Conservation (phyloP, 1,140 invertebrate genomes). For the Pseudachorutes palmiensis region DNA sequence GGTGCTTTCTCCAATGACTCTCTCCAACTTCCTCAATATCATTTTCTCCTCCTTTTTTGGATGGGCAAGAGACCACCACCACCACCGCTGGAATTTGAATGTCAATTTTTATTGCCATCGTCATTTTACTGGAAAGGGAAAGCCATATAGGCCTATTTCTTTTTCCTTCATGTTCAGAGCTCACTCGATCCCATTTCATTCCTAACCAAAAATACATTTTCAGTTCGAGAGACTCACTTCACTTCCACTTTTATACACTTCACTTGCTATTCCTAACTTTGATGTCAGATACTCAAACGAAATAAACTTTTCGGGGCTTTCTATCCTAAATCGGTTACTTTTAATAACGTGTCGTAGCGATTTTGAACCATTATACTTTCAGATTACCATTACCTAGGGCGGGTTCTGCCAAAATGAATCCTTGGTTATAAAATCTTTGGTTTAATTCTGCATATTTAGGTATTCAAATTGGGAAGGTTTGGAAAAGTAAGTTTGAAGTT, state of each 20-base stretch:
- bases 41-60: neutral
- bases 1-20: neutral
- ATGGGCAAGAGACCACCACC: conserved; percentile 6
- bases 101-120: conserved; percentile 36
- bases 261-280: neutral
- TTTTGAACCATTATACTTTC: too few relatives aligned
- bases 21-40: conserved; percentile 3
- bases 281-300: too few relatives aligned
- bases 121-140: conserved; percentile 26
- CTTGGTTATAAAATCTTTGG: too few relatives aligned
- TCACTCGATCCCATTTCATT: neutral
- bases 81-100: conserved; percentile 32
- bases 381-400: too few relatives aligned
- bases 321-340: too few relatives aligned
- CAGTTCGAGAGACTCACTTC: neutral
- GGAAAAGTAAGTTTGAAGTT: neutral
- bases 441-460: too few relatives aligned
- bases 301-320: too few relatives aligned
- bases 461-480: too few relatives aligned
- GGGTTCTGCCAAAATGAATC: too few relatives aligned
- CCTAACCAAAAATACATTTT: conserved; percentile 8
- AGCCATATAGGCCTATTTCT: neutral
- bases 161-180: neutral
- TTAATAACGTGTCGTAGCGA: too few relatives aligned
- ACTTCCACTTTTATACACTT: conserved; percentile 12